Percentiles rank a stretch among this genome's conserved stretches.
Conservation (phyloP, 2,797 vertebrate species). For the Nannoperca obscura region DNA sequence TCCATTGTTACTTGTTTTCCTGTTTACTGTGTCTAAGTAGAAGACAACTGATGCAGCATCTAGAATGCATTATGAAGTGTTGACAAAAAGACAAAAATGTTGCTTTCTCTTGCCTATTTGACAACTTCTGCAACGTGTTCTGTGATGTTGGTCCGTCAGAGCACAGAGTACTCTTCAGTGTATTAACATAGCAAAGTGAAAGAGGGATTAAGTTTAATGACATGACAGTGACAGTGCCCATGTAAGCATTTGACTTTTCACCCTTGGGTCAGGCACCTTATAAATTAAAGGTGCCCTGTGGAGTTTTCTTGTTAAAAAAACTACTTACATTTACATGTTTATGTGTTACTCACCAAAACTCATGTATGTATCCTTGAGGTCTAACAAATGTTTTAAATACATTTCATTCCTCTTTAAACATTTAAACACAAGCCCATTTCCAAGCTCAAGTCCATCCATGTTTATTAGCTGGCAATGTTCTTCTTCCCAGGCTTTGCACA, state of each 20-base stretch:
- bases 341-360: neutral
- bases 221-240: neutral
- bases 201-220: neutral
- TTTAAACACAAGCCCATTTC: neutral
- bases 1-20: neutral
- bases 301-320: neutral
- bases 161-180: neutral
- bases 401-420: neutral
- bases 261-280: neutral
- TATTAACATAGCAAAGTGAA: neutral
- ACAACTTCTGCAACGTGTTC: neutral
- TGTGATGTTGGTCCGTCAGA: neutral
- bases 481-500: too few species aligned
- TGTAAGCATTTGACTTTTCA: neutral
- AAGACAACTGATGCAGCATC: constrained; percentile 2
- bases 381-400: too few species aligned
- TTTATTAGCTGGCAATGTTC: neutral
- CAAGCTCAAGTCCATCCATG: neutral
- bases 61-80: neutral
- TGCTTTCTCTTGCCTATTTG: neutral
- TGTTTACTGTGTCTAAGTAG: neutral
- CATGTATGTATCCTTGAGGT: neutral
- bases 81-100: neutral
- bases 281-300: too few species aligned
- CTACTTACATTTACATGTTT: neutral